phyloP scores from a whole-genome alignment of 2,113 vertebrate genomes.

The Plecturocebus donacophilus region DNA sequence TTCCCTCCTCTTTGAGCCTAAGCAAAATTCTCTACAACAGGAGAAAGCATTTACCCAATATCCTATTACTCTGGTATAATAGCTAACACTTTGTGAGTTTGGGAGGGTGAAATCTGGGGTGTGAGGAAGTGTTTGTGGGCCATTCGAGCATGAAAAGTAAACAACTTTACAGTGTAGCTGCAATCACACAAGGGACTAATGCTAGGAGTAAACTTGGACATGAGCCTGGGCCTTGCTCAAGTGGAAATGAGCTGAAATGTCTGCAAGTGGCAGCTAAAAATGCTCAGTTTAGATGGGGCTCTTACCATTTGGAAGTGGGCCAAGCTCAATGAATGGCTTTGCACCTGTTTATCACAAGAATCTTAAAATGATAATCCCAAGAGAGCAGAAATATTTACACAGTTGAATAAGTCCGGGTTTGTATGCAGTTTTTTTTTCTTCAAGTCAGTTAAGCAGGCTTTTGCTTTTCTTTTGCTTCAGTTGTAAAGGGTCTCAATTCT shows the following conservation, averaged over 20 bases:
- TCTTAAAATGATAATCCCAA: constrained; percentile 39
- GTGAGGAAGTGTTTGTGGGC: neutral
- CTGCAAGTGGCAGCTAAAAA: neutral
- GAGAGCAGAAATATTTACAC: neutral
- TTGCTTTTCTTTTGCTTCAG: neutral
- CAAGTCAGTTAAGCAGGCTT: neutral
- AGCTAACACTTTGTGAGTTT: neutral
- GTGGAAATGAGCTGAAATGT: neutral
- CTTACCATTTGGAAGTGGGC: neutral
- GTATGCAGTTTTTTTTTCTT: neutral
- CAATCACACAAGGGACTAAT: no score
- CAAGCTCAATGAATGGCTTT: neutral
- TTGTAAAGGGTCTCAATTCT: neutral
- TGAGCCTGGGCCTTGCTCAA: neutral
- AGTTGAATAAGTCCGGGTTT: neutral
- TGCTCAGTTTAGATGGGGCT: neutral
- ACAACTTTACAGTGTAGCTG: neutral
- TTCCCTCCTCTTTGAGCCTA: neutral
- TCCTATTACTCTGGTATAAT: neutral
- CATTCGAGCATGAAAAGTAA: neutral
- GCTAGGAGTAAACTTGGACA: neutral
- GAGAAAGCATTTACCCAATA: neutral
- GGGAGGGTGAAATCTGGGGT: neutral
- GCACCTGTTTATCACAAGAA: constrained; percentile 20
- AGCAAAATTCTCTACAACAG: neutral